Conservation (phyloP, 37 sponge, comb jelly and placozoan species). For the Lycopodina hypogea region DNA sequence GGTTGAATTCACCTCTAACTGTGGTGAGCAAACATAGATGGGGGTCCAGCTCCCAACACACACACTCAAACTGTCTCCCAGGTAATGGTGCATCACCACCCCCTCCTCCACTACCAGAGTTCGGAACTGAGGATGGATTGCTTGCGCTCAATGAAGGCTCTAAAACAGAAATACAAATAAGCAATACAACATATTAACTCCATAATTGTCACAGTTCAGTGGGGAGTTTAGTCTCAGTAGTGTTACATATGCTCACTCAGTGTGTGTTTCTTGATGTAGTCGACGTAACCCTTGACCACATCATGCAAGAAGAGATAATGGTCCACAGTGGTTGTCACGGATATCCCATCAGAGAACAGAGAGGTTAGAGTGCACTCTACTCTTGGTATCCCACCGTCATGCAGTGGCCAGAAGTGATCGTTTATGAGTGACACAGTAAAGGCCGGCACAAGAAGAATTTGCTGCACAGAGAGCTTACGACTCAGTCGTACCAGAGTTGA, state of each 20-base stretch:
- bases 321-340: constrained; percentile 83
- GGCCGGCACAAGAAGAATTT: constrained; percentile 64
- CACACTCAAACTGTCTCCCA: constrained; percentile 60
- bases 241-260: constrained; percentile 2
- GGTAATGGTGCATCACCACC: not conserved
- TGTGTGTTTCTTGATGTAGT: constrained; percentile 65
- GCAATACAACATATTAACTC: not conserved
- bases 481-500: constrained; percentile 30
- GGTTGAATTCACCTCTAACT: constrained; percentile 83
- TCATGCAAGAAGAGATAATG: constrained; percentile 94
- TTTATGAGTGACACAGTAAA: constrained; percentile 56
- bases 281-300: constrained; percentile 73
- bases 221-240: not conserved
- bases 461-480: constrained; percentile 43
- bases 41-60: constrained; percentile 91
- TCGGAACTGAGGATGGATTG: not conserved
- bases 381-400: constrained; percentile 9
- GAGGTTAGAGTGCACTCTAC: constrained; percentile 78
- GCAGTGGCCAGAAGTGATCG: constrained; percentile 81
- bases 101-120: not conserved
- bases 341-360: constrained; percentile 56
- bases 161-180: not conserved
- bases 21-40: constrained; percentile 69
- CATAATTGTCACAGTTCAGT: not conserved
- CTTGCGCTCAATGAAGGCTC: not conserved